Evolutionary conservation across 2,113 vertebrate species (phyloP).

Genomic region (Neomonachus schauinslandi): DNA sequence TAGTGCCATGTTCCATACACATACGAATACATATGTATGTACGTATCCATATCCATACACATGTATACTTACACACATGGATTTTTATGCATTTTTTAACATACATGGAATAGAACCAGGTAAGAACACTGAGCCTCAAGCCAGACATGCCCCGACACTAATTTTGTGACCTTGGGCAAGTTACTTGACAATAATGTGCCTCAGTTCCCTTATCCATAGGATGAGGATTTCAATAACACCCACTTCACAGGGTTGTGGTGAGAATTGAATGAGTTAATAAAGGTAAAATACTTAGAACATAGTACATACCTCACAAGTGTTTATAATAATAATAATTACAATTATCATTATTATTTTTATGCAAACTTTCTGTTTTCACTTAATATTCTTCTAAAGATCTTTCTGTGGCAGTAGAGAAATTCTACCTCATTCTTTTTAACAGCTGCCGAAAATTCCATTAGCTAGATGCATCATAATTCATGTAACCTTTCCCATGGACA

Average conservation of each 20-base stretch:
- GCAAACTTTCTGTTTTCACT: neutral
- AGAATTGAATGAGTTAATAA: neutral
- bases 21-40: neutral
- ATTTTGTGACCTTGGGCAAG: neutral
- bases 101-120: neutral
- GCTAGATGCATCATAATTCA: neutral
- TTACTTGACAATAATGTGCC: neutral
- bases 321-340: neutral
- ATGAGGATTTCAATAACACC: neutral
- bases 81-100: neutral
- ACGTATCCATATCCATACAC: neutral
- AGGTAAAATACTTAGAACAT: neutral
- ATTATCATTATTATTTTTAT: neutral
- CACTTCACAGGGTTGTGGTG: neutral
- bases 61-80: neutral
- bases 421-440: neutral
- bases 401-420: neutral
- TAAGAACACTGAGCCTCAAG: neutral
- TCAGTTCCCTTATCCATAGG: neutral
- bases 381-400: neutral
- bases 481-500: neutral
- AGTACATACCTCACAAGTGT: neutral
- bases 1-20: neutral
- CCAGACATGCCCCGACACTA: neutral
- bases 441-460: neutral